Percentiles rank a stretch among this genome's conserved stretches.
phyloP scores from a whole-genome alignment of 2,888 invertebrate genomes.

The Portevinia maculata region DNA sequence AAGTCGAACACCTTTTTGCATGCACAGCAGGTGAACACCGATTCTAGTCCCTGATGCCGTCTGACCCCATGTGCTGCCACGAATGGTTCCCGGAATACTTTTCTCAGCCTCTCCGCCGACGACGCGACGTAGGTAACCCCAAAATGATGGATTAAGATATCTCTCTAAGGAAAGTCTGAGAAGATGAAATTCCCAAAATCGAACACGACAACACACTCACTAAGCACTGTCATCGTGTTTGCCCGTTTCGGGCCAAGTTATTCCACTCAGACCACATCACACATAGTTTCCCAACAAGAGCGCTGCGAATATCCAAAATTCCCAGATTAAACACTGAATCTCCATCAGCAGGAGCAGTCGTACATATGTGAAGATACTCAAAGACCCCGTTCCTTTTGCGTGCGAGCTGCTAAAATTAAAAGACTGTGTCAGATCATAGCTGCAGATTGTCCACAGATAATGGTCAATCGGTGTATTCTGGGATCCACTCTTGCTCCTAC shows the following conservation, averaged over 20 bases:
- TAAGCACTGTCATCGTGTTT: slow-evolving; percentile 55
- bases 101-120: slow-evolving; percentile 21
- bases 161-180: slow-evolving; percentile 50
- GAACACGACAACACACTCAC: slow-evolving; percentile 70
- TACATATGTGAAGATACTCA: background rate
- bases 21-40: slow-evolving; percentile 67
- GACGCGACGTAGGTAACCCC: slow-evolving; percentile 56
- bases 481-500: no score
- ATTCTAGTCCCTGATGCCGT: slow-evolving; percentile 56
- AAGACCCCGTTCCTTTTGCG: slow-evolving; percentile 50
- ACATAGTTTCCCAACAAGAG: no score
- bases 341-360: slow-evolving; percentile 55
- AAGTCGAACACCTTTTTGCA: slow-evolving; percentile 37
- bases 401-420: slow-evolving; percentile 68
- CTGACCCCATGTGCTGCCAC: slow-evolving; percentile 55
- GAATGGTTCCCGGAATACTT: slow-evolving; percentile 57
- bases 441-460: slow-evolving; percentile 69
- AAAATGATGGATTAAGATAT: slow-evolving; percentile 72
- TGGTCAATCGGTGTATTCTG: slow-evolving; percentile 70
- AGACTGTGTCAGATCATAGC: slow-evolving; percentile 72
- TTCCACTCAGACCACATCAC: slow-evolving; percentile 31
- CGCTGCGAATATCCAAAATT: slow-evolving; percentile 60
- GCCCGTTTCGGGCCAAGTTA: slow-evolving; percentile 51
- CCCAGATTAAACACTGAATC: slow-evolving; percentile 52
- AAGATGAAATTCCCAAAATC: slow-evolving; percentile 62